phyloP scores from a whole-genome alignment of 2,113 vertebrate genomes.

The human region DNA sequence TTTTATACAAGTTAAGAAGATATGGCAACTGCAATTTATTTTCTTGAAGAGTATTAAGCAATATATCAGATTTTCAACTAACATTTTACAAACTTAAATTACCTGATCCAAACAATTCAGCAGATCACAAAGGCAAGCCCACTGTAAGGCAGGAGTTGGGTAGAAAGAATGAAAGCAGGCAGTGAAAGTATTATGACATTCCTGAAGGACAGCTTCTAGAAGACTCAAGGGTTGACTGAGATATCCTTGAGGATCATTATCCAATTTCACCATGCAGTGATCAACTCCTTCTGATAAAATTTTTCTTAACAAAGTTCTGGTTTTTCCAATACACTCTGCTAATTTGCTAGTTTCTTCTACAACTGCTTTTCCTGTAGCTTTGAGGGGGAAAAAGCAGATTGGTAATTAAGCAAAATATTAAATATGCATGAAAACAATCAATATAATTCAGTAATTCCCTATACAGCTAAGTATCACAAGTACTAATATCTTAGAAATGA shows the following conservation, averaged over 20 bases:
- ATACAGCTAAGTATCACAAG: neutral
- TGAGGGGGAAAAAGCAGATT: constrained; percentile 49
- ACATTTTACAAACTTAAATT: constrained; percentile 30
- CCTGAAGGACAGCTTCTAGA: constrained; percentile 97
- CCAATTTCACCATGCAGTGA: constrained; percentile 96
- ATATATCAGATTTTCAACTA: neutral
- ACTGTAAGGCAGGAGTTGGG: constrained; percentile 96
- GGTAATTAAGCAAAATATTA: constrained; percentile 13
- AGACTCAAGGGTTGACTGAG: constrained; percentile 96
- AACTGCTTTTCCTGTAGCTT: constrained; percentile 95
- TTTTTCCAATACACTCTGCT: constrained; percentile 98
- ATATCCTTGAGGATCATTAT: constrained; percentile 98
- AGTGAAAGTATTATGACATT: constrained; percentile 98
- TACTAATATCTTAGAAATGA: neutral
- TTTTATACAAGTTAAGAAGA: constrained; percentile 35
- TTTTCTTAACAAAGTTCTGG: constrained; percentile 96
- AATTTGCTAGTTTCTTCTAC: constrained; percentile 98
- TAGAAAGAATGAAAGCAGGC: constrained; percentile 99
- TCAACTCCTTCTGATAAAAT: constrained; percentile 98
- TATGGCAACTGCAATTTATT: neutral
- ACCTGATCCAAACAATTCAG: constrained; percentile 99
- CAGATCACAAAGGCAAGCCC: constrained; percentile 98
- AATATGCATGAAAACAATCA: constrained; percentile 6
- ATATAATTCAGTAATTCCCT: constrained; percentile 9
- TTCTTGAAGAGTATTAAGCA: constrained; percentile 16